These are phyloP conservation scores for Cylloceria caligata DNA, from an alignment of 2,888 invertebrate species.

Conservation along the genomic window DNA sequence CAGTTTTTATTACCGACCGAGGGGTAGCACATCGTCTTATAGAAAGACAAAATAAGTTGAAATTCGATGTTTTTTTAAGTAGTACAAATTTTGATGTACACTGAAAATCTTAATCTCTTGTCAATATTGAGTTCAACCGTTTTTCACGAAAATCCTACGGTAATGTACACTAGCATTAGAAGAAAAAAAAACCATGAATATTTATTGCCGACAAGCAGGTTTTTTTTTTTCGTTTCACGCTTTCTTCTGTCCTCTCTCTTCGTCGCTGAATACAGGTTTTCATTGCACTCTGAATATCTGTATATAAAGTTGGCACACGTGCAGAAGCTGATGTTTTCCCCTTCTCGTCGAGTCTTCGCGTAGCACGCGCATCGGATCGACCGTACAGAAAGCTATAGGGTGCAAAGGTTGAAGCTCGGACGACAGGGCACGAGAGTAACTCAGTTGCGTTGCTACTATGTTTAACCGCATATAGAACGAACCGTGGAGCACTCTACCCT, in stretches of 20 bases:
- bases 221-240: background rate
- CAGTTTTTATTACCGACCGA: too few species aligned
- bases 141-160: too few species aligned
- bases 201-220: background rate
- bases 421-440: constrained; percentile 30
- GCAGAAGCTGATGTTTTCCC: constrained; percentile 1
- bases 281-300: background rate
- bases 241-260: background rate
- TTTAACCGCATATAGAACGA: background rate
- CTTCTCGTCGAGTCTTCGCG: constrained; percentile 26
- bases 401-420: constrained; percentile 53
- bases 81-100: too few species aligned
- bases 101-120: too few species aligned
- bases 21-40: too few species aligned
- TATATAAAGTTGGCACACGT: background rate
- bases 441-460: constrained; percentile 22
- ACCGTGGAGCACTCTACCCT: constrained; percentile 32
- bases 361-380: constrained; percentile 53
- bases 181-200: background rate
- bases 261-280: background rate
- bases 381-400: constrained; percentile 36
- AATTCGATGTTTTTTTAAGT: too few species aligned
- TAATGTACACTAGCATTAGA: too few species aligned
- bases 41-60: too few species aligned
- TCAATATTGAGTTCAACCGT: too few species aligned